Base-by-base conservation (phyloP, 2,113 vertebrate species). In the Marmota monax region DNA sequence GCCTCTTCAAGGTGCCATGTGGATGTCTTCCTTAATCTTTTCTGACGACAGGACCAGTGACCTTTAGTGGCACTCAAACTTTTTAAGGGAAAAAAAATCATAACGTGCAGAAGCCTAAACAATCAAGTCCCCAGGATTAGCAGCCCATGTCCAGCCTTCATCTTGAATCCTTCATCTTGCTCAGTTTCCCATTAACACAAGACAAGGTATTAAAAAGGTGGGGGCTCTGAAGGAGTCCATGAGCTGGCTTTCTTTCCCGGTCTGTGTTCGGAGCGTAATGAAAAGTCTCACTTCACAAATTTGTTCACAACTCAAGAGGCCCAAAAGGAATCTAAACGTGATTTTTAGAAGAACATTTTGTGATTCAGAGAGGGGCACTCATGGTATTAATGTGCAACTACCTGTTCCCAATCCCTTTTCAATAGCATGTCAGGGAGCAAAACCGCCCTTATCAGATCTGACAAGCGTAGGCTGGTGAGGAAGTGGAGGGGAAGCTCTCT, bases 401-500 rank as follows among this genome's bases (percentile, higher is more conserved):
- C 98, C 98, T 97, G 97, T 96, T 97, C 97, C 95, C 96, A 95
- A 42, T 65, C 96, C 96, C 45, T 95, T 97, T 98, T 97, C 78
- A 13, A 74, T 97, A 97, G 95, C 96, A 89, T 84, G 96, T 94
- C 96, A 96, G 94, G 89, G 96, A 97, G 96, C 98, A 92, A 95
- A 94, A 85, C 97, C 90, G 97, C 93, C 85, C 69, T 96, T 96
- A 99, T 98, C 92, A 98, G 98, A 99, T 98, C 98, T 98, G 99
- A 99, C 98, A 99, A 98, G 99, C 98, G 98, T 99, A 98, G 96
- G 97, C 96, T 98, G 96, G 92, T 94, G 98, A 98, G 99, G 98
- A 98, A 98, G 98, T 98, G 97, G 98, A 98, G 99, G 98, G 98
- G 98, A 99, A 99, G 98, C 98, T 97, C 99, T 99, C 98, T 7